Evolutionary conservation across 2,888 invertebrate species (phyloP).

Genomic region (Ophion ventricosus): DNA sequence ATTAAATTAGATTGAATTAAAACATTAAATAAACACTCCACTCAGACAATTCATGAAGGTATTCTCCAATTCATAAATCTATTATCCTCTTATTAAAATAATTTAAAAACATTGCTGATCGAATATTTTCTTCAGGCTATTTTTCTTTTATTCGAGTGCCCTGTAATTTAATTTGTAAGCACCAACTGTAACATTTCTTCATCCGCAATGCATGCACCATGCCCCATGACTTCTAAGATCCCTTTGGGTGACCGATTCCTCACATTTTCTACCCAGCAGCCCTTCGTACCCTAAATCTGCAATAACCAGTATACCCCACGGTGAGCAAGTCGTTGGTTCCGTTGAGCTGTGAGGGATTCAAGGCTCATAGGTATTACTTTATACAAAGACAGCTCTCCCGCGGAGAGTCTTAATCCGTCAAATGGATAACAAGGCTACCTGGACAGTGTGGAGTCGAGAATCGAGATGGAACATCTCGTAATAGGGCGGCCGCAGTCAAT

Average conservation of each 20-base stretch:
- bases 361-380: conserved; percentile 51
- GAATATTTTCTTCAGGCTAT: not conserved
- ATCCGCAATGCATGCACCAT: not conserved
- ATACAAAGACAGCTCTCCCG: conserved; percentile 55
- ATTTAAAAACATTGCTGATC: too few species aligned
- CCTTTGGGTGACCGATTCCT: not conserved
- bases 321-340: not conserved
- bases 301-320: not conserved
- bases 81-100: too few species aligned
- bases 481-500: conserved; percentile 65
- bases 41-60: too few species aligned
- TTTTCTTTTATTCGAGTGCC: not conserved
- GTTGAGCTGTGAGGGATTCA: conserved; percentile 14
- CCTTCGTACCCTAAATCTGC: not conserved
- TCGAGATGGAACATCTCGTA: conserved; percentile 50
- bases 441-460: conserved; percentile 29
- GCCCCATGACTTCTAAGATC: not conserved
- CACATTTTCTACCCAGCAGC: not conserved
- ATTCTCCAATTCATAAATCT: too few species aligned
- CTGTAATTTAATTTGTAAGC: not conserved
- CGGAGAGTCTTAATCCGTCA: conserved; percentile 64
- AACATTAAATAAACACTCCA: too few species aligned
- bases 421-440: conserved; percentile 67
- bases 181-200: not conserved
- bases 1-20: too few species aligned